phyloP scores from a whole-genome alignment of 2,113 vertebrate species.

The Zapus hudsonius region DNA sequence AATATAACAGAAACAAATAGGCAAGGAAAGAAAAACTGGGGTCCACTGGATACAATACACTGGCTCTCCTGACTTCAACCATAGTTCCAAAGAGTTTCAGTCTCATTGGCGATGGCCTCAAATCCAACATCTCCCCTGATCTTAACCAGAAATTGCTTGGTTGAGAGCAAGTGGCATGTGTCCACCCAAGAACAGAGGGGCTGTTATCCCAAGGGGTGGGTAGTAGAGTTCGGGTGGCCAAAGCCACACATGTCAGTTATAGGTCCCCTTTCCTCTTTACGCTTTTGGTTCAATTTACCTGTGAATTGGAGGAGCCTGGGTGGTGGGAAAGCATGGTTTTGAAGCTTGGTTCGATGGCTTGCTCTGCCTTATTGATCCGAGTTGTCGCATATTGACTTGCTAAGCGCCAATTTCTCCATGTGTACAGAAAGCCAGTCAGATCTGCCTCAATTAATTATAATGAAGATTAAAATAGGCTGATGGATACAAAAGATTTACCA shows the following conservation, averaged over 20 bases:
- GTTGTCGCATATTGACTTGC: not conserved
- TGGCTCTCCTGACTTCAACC: not conserved
- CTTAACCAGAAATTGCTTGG: not conserved
- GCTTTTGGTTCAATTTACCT: not conserved
- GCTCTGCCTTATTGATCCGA: not conserved
- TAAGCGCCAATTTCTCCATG: not conserved
- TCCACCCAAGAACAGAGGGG: not conserved
- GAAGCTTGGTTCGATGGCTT: constrained; percentile 7
- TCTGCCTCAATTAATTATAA: not conserved
- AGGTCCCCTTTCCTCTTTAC: not conserved
- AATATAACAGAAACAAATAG: not conserved
- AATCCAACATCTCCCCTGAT: not conserved
- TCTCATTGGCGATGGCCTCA: not conserved
- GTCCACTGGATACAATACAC: no score
- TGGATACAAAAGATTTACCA: not conserved
- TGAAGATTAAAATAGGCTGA: not conserved
- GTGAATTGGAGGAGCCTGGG: not conserved
- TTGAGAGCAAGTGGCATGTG: not conserved
- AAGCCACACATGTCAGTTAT: constrained; percentile 5
- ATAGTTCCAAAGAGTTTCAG: not conserved
- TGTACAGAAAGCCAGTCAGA: not conserved
- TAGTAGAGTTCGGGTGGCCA: constrained; percentile 17
- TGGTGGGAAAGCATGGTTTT: constrained; percentile 8
- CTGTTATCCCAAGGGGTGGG: not conserved
- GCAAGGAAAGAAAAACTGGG: not conserved